phyloP scores from a whole-genome alignment of 2,888 invertebrate genomes.

The Acrocera orbiculus region DNA sequence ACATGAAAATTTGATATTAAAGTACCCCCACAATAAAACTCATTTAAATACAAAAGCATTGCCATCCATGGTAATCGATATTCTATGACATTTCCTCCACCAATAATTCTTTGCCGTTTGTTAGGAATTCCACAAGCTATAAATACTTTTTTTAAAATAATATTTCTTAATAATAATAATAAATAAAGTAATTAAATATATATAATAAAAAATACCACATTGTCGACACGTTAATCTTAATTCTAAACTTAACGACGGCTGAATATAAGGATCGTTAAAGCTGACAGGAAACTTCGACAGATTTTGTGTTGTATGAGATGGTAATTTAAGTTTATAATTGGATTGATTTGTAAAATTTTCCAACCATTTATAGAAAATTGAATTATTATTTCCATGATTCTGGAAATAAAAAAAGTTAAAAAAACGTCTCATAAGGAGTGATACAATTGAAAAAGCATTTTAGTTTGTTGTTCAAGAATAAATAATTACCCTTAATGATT shows the following conservation, averaged over 20 bases:
- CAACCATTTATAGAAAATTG: too few relatives aligned
- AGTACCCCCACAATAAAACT: neutral
- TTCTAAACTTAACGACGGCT: neutral
- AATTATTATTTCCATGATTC: too few relatives aligned
- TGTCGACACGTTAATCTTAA: neutral
- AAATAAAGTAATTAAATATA: neutral
- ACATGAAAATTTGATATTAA: constrained; percentile 1
- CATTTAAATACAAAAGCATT: neutral
- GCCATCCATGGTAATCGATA: constrained; percentile 3
- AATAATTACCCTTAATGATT: too few relatives aligned
- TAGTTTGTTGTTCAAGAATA: too few relatives aligned
- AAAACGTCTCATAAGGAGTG: too few relatives aligned
- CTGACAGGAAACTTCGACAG: too few relatives aligned
- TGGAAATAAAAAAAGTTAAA: too few relatives aligned
- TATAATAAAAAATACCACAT: neutral
- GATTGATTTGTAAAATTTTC: too few relatives aligned
- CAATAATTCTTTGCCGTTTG: constrained; percentile 1
- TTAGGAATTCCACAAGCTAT: constrained; percentile 4
- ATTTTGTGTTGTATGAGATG: too few relatives aligned
- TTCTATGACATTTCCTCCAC: constrained; percentile 1
- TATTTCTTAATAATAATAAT: neutral
- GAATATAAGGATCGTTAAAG: neutral
- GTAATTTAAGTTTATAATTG: too few relatives aligned
- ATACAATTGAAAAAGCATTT: too few relatives aligned
- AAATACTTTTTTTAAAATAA: too few relatives aligned